These are phyloP conservation scores for Armadillidium nasatum DNA, from an alignment of 1,140 invertebrate genomes.

Conservation along the genomic window DNA sequence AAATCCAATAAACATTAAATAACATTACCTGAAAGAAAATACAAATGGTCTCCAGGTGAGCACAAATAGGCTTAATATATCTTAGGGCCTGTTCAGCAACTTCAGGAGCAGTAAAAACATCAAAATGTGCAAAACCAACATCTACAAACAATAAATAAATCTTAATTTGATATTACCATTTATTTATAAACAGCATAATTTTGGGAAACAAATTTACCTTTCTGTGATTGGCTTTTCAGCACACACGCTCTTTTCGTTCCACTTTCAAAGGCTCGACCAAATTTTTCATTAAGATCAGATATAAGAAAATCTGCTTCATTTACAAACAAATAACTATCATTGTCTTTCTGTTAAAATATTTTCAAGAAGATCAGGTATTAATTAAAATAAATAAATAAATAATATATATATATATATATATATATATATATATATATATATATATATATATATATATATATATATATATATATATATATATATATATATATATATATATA, in stretches of 20 bases:
- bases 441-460: too few relatives aligned
- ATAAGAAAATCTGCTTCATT: constrained; percentile 36
- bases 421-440: too few relatives aligned
- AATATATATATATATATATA: background rate
- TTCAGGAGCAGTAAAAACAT: constrained; percentile 21
- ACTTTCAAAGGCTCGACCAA: constrained; percentile 35
- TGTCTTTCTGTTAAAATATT: constrained; percentile 9
- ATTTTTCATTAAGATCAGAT: constrained; percentile 40
- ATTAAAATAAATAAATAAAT: too few relatives aligned
- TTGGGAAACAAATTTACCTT: constrained; percentile 33
- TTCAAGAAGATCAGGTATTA: background rate
- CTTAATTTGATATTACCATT: too few relatives aligned
- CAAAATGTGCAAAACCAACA: constrained; percentile 48
- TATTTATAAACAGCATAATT: too few relatives aligned
- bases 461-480: too few relatives aligned
- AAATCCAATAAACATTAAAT: constrained; percentile 24
- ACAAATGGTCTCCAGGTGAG: constrained; percentile 45
- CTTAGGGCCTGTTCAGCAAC: constrained; percentile 32
- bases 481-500: too few relatives aligned
- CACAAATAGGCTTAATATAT: constrained; percentile 44
- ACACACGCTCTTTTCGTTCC: constrained; percentile 30
- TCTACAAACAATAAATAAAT: constrained; percentile 27
- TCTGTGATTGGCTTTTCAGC: constrained; percentile 32
- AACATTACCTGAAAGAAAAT: constrained; percentile 47
- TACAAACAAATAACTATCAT: constrained; percentile 23